Percentiles rank a stretch among this genome's conserved stretches.
Evolutionary conservation across 2,113 vertebrate species (phyloP).

Genomic region (Mustela nigripes): DNA sequence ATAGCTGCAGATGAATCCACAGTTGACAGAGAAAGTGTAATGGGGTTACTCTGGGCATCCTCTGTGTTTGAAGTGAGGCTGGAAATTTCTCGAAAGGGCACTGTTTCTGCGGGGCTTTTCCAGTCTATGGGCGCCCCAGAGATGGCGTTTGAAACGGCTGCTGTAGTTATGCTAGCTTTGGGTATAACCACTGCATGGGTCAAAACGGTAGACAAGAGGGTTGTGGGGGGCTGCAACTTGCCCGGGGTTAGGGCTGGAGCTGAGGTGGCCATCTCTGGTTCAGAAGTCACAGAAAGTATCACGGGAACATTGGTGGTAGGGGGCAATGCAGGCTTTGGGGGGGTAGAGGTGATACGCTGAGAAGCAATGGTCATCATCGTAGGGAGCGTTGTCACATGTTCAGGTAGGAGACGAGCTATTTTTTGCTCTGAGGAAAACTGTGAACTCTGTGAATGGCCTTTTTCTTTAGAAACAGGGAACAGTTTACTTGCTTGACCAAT

Average conservation of each 20-base stretch:
- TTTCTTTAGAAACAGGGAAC: constrained; percentile 29
- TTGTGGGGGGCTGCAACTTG: not conserved
- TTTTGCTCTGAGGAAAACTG: not conserved
- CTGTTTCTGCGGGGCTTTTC: not conserved
- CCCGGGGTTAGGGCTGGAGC: not conserved
- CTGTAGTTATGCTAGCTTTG: not conserved
- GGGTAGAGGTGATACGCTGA: rapidly evolving
- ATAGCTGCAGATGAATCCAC: not conserved
- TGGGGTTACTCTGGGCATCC: rapidly evolving
- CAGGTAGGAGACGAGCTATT: not conserved
- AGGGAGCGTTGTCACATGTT: not conserved
- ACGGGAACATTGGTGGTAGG: rapidly evolving
- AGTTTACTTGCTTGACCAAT: not conserved
- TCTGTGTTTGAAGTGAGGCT: not conserved
- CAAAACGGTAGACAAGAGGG: rapidly evolving
- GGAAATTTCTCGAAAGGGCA: not conserved
- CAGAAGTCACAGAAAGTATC: rapidly evolving
- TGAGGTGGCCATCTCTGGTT: not conserved
- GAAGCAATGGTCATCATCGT: rapidly evolving
- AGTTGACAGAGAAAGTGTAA: rapidly evolving
- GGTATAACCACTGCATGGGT: rapidly evolving
- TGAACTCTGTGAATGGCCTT: not conserved
- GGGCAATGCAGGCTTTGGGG: not conserved
- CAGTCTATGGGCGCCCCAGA: not conserved
- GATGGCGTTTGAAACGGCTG: not conserved